Conservation (phyloP, 2,797 vertebrate species). For the Selene dorsalis region DNA sequence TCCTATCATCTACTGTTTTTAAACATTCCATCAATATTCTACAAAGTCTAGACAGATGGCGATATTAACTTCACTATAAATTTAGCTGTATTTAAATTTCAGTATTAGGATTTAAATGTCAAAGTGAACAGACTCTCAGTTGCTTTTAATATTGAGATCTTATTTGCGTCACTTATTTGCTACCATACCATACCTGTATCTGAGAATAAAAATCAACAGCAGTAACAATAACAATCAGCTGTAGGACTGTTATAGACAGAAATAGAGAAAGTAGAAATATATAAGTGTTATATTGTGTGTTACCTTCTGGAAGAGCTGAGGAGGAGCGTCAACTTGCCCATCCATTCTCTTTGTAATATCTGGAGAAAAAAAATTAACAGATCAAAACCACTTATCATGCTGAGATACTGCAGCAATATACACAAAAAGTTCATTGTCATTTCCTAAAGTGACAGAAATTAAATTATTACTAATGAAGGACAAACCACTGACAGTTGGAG, state of each 20-base stretch:
- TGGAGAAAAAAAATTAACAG: conserved; percentile 63
- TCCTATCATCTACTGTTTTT: too few species aligned
- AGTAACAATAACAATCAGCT: background rate
- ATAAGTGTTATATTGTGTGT: conserved; percentile 2
- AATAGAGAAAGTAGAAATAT: background rate
- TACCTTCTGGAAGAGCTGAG: conserved; percentile 95
- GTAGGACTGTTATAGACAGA: background rate
- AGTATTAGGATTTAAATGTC: background rate
- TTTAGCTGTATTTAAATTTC: background rate
- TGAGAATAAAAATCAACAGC: background rate
- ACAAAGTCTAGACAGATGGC: background rate
- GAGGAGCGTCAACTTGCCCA: conserved; percentile 92
- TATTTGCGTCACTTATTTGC: background rate
- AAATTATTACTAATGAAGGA: background rate
- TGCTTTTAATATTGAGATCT: background rate
- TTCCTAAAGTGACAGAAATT: too few species aligned
- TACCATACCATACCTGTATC: background rate
- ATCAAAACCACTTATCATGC: conserved; percentile 5
- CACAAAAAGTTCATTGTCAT: too few species aligned
- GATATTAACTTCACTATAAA: background rate
- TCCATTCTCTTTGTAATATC: conserved; percentile 96
- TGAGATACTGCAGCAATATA: background rate
- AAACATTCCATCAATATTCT: too few species aligned
- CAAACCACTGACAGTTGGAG: background rate
- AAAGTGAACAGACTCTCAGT: background rate